Evolutionary conservation across 2,888 invertebrate species (phyloP).

Genomic region (Scrobipalpa costella): DNA sequence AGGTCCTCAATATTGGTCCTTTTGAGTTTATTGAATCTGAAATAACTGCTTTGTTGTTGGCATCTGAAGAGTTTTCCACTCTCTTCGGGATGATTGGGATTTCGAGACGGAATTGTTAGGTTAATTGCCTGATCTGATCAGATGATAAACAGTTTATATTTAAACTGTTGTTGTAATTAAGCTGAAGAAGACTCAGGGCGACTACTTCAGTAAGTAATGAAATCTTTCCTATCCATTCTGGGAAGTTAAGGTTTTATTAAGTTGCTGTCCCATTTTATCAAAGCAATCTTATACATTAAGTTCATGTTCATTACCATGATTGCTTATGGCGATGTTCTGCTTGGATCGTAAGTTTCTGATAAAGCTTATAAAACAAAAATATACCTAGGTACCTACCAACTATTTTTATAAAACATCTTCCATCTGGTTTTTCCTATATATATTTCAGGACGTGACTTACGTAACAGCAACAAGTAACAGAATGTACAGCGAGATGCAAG

Average conservation of each 20-base stretch:
- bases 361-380: too few relatives aligned
- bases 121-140: conserved; percentile 19
- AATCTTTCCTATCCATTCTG: too few relatives aligned
- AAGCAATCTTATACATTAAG: too few relatives aligned
- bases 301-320: too few relatives aligned
- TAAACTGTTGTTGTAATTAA: too few relatives aligned
- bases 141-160: background rate
- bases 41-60: conserved; percentile 50
- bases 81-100: conserved; percentile 23
- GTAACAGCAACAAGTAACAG: background rate
- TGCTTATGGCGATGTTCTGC: too few relatives aligned
- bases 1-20: conserved; percentile 46
- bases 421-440: background rate
- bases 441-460: conserved; percentile 10
- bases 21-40: conserved; percentile 49
- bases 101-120: conserved; percentile 14
- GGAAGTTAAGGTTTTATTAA: too few relatives aligned
- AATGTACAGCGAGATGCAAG: conserved; percentile 5
- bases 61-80: conserved; percentile 37
- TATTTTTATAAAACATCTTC: background rate
- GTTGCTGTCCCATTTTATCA: too few relatives aligned
- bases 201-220: too few relatives aligned
- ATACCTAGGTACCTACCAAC: background rate
- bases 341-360: too few relatives aligned
- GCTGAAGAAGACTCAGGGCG: too few relatives aligned